These are phyloP conservation scores for Germaria angustata DNA, from an alignment of 2,888 invertebrate genomes.

Conservation along the genomic window DNA sequence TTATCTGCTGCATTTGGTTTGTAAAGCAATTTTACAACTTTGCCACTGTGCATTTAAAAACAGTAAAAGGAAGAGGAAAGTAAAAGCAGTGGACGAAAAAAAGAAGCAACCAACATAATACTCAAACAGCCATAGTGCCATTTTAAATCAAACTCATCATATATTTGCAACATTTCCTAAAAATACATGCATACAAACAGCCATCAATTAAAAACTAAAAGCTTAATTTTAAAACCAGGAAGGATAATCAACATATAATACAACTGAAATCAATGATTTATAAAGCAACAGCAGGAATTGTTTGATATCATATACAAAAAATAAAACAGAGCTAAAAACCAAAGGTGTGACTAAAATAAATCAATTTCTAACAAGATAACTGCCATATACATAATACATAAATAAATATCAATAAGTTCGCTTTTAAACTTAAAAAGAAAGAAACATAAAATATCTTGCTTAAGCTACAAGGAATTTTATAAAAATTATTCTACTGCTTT, in stretches of 20 bases:
- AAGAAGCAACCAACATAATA: not conserved
- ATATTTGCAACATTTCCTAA: not conserved
- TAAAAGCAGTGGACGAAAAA: conserved; percentile 6
- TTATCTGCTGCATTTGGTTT: conserved; percentile 1
- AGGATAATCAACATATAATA: conserved; percentile 19
- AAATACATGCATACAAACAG: not conserved
- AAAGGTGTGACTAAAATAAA: conserved; percentile 55
- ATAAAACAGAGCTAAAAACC: conserved; percentile 31
- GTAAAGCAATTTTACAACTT: conserved; percentile 5
- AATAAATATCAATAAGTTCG: conserved; percentile 14
- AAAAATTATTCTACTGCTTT: not conserved
- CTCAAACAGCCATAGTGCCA: conserved; percentile 12
- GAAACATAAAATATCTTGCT: not conserved
- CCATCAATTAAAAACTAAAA: conserved; percentile 7
- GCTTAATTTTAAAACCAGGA: conserved; percentile 5
- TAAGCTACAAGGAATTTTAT: not conserved
- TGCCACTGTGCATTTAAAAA: not conserved
- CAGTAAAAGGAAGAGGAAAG: conserved; percentile 4
- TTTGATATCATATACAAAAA: not conserved
- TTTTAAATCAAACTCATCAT: conserved; percentile 1
- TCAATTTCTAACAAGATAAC: conserved; percentile 47
- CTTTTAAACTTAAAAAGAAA: not conserved
- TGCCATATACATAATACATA: conserved; percentile 28
- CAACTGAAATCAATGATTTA: conserved; percentile 8
- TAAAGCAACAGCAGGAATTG: conserved; percentile 36